These are phyloP conservation scores for Heptranchias perlo DNA, from an alignment of 2,113 vertebrate genomes.

Conservation along the genomic window DNA sequence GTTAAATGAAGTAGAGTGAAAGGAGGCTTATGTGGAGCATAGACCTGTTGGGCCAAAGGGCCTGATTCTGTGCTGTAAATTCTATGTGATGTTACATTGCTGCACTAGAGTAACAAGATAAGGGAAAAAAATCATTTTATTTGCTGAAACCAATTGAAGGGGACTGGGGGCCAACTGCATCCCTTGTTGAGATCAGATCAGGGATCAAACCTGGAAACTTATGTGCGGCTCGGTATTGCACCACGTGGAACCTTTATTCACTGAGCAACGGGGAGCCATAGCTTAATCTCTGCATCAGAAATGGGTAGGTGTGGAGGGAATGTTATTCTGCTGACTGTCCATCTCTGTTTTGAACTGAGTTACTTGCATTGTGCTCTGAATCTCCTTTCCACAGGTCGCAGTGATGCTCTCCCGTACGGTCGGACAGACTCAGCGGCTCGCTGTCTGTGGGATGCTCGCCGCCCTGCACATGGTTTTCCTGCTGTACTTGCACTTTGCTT, in stretches of 20 bases:
- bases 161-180: no score
- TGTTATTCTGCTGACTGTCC: not conserved
- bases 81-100: not conserved
- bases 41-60: not conserved
- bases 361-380: not conserved
- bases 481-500: conserved; percentile 94
- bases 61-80: not conserved
- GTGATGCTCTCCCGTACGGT: conserved; percentile 86
- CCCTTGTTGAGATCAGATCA: not conserved
- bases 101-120: not conserved
- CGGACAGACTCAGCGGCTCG: conserved; percentile 83
- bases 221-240: not conserved
- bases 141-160: not conserved
- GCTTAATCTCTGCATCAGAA: not conserved
- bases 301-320: not conserved
- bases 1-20: not conserved
- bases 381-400: conserved; percentile 64
- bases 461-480: conserved; percentile 93
- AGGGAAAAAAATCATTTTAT: not conserved
- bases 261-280: not conserved
- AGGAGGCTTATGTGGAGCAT: not conserved
- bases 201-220: not conserved
- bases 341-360: not conserved
- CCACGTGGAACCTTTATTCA: not conserved
- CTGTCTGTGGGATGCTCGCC: conserved; percentile 79